Evolutionary conservation across 2,888 invertebrate species (phyloP), one percentile per base, ranked within the genome.

Genomic region (Cheilosia soror): DNA sequence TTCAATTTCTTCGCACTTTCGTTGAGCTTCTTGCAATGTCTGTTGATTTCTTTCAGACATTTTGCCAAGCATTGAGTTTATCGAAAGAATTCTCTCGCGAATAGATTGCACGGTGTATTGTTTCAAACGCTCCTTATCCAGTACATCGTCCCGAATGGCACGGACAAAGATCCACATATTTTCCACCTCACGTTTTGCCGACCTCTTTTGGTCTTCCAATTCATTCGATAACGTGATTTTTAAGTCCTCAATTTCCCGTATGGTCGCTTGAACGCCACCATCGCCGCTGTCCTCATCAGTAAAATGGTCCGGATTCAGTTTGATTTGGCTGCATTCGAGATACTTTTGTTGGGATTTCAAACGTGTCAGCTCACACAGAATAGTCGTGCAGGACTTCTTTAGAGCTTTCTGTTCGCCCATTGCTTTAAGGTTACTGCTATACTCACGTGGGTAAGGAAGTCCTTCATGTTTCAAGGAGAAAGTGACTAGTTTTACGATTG

Each of bases 291-390:
- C 79, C 6, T 68, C 69, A 15, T 72, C 88, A 49, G 88, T 88
- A 55, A 90, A 91, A 87, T 90, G 87, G 42, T 88, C 89, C n/a
- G 90, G 88, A 87, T 90, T 91, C 62, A 91, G 87, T 88, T 90
- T 91, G n/a, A 89, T 85, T 87, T 91, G 92, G 88, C 89, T 90
- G 88, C 90, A 90, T 89, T 92, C 92, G 29, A 92, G 89, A 89
- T 92, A 92, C 88, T 92, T 92, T 88, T 92, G 92, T 84, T 92
- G 92, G 0, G 91, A 89, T 88, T 92, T 92, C 27, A 92, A 88
- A 5, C 91, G 90, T 71, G 91, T 91, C 83, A 92, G 78, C 87
- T 92, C 92, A 55, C 92, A 91, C 1, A 92, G 77, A 20, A 92
- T 84, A 42, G 89, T 87, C 5, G 91, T 92, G 55, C 88, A 85